Evolutionary conservation across 1,140 invertebrate genomes (phyloP).

Genomic region (Heliconius himera): DNA sequence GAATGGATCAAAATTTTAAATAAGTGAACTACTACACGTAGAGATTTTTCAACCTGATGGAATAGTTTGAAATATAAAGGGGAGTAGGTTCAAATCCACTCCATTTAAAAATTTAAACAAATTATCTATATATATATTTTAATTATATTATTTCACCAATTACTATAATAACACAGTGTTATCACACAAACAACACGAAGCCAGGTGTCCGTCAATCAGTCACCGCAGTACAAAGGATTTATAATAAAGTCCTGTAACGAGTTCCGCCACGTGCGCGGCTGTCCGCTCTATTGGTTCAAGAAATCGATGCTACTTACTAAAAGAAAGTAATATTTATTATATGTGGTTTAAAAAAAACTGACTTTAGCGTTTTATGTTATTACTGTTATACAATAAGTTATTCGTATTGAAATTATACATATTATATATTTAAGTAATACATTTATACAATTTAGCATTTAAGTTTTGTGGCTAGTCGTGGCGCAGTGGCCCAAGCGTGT

Average conservation of each 20-base stretch:
- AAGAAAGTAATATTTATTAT: slow-evolving; percentile 24
- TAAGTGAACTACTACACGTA: too few relatives aligned
- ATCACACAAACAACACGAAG: background rate
- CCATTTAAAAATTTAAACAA: too few relatives aligned
- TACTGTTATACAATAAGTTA: too few relatives aligned
- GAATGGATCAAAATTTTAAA: too few relatives aligned
- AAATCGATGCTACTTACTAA: slow-evolving; percentile 26
- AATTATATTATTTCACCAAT: background rate
- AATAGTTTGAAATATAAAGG: too few relatives aligned
- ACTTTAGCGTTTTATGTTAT: background rate
- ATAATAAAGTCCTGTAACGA: slow-evolving; percentile 27
- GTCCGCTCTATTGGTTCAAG: slow-evolving; percentile 46
- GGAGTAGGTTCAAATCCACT: too few relatives aligned
- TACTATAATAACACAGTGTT: background rate
- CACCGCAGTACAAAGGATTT: slow-evolving; percentile 24
- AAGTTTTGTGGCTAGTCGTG: too few relatives aligned
- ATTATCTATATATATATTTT: background rate
- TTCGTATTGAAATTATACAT: too few relatives aligned
- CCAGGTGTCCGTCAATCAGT: slow-evolving; percentile 45
- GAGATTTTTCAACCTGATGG: too few relatives aligned
- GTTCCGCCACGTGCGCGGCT: slow-evolving; percentile 42
- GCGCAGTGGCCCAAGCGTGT: too few relatives aligned
- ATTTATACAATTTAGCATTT: too few relatives aligned
- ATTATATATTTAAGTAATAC: too few relatives aligned
- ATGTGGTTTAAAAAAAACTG: background rate